A percentile compares a stretch with the other conserved stretches of the same genome.
phyloP scores from a whole-genome alignment of 2,888 invertebrate genomes.

The Aleiodes testaceus region DNA sequence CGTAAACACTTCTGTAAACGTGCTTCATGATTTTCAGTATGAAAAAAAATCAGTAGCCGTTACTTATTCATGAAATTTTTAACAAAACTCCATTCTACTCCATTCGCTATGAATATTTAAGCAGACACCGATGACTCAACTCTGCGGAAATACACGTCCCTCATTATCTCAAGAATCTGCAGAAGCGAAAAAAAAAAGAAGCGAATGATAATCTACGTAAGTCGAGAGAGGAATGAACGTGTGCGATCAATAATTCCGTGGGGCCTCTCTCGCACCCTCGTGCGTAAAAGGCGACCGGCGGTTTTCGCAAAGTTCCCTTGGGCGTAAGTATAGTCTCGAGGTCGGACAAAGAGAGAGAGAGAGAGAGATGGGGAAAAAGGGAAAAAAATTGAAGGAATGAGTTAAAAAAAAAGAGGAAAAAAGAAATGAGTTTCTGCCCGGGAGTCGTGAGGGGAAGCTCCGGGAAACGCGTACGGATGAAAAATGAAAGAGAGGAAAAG shows the following conservation, averaged over 20 bases:
- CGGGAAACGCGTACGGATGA: conserved; percentile 37
- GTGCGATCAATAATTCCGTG: conserved; percentile 38
- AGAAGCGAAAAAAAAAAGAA: not conserved
- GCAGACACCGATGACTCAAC: too few species aligned
- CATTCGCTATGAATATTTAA: not conserved
- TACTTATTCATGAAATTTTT: too few species aligned
- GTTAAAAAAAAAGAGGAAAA: conserved; percentile 29
- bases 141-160: too few species aligned
- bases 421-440: conserved; percentile 34
- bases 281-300: conserved; percentile 34
- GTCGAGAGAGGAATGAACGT: conserved; percentile 28
- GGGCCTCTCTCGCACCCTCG: conserved; percentile 30
- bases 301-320: conserved; percentile 40
- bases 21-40: not conserved
- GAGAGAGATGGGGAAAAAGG: conserved; percentile 15
- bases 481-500: not conserved
- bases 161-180: too few species aligned
- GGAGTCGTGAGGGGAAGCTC: conserved; percentile 35
- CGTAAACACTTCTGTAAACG: not conserved
- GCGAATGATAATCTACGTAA: conserved; percentile 2
- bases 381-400: conserved; percentile 26
- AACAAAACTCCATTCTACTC: too few species aligned
- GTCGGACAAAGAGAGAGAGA: conserved; percentile 51
- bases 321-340: conserved; percentile 61
- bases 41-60: too few species aligned